Conservation (phyloP, 2,888 invertebrate genomes). For the Ochlodes sylvanus region DNA sequence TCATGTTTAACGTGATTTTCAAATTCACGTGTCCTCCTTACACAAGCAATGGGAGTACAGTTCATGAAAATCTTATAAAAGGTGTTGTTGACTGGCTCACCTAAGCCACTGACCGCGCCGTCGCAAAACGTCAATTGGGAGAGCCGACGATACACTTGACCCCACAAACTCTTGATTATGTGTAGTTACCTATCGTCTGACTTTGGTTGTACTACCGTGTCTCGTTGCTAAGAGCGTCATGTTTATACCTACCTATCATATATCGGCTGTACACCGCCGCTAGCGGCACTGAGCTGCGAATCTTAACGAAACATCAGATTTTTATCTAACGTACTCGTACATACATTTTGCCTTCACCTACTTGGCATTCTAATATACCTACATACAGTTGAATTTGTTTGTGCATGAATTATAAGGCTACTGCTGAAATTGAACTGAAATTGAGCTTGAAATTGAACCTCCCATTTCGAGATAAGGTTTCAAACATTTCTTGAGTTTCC, state of each 20-base stretch:
- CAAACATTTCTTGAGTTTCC: no score
- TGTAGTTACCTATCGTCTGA: constrained; percentile 62
- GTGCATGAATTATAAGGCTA: no score
- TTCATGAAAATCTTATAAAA: constrained; percentile 1
- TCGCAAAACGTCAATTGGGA: constrained; percentile 71
- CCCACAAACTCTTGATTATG: constrained; percentile 73
- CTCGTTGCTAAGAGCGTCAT: constrained; percentile 47
- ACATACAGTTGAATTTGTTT: no score
- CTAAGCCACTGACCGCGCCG: constrained; percentile 73
- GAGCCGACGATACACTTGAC: constrained; percentile 76
- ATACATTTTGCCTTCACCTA: constrained; percentile 5
- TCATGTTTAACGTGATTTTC: no score
- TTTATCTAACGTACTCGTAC: constrained; percentile 6
- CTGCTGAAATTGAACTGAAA: no score
- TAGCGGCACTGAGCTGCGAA: no score
- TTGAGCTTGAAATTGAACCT: no score
- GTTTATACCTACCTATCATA: constrained; percentile 22
- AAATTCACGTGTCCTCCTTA: no score
- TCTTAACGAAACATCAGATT: constrained; percentile 6
- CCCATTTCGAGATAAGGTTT: no score
- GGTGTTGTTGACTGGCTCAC: constrained; percentile 45
- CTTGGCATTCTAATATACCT: background rate
- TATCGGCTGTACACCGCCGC: background rate
- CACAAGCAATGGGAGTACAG: background rate
- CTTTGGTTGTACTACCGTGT: constrained; percentile 53